Base-by-base conservation (phyloP, 2,113 vertebrate genomes). In the Oreochromis aureus region DNA sequence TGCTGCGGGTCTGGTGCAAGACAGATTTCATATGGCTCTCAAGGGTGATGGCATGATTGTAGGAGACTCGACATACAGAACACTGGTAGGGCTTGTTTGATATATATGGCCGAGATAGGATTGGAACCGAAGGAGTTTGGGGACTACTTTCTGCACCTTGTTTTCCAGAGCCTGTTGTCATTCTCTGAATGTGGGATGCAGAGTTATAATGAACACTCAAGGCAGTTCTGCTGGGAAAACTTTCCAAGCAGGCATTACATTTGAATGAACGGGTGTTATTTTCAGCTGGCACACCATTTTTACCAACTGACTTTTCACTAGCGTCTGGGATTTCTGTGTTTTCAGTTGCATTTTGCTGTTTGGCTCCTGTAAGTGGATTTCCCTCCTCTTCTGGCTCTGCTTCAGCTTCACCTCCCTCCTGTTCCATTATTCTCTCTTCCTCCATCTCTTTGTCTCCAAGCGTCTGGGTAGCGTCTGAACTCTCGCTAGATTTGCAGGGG, bases 21-120 rank as follows among this genome's bases (percentile, higher is more conserved):
- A 98, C 98, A 7, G 98, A 98, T 59, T 98, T 97, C 96, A 98
- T 97, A 95, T 98, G 97, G 94, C 98, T 98, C 96, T 98, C 98
- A 27, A 98, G 94, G 13, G 97, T 98, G 86, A 98, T 98, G 94
- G 97, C 97, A 91, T 98, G 97, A 95, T 98, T 98, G 94, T 98
- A 98, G 39, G 98, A 98, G 83, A 98, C 97, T 7, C 97, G 95
- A 95, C 97, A 98, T 32, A 97, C 92, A 1, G 97, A 96, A 93
- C 98, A 98, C 94, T 98, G 97, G 91, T 98, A 98, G 73, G 98
- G 98, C 92, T 98, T 98, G 94, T 97, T 97, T 46, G 96, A 95
- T 82, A 95, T 66, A 81, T 93, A 97, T 44, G 96, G 96, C 82
- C 83, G 91, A 94, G 94, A 4, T 36, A 92, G 89, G 59, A 66